Percentiles rank a stretch among this genome's conserved stretches.
Evolutionary conservation across 2,113 vertebrate species (phyloP).

Genomic region (Neopipo cinnamomea): DNA sequence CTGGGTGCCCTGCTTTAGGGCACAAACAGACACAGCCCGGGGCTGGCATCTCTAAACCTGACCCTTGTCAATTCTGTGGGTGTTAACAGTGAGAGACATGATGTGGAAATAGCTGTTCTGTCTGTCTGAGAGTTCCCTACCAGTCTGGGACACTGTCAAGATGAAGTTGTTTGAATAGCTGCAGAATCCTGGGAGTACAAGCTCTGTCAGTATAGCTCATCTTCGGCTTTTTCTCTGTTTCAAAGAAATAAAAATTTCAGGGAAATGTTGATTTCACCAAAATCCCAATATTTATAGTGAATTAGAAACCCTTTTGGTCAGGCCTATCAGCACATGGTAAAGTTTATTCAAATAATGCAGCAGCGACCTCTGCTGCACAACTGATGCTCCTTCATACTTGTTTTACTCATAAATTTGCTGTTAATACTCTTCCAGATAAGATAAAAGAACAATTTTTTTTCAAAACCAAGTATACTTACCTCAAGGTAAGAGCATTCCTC

Average conservation of each 20-base stretch:
- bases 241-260: not conserved
- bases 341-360: not conserved
- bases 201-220: not conserved
- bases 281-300: not conserved
- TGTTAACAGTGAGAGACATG: not conserved
- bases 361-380: conserved; percentile 1
- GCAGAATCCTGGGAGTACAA: not conserved
- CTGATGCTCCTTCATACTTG: not conserved
- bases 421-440: not conserved
- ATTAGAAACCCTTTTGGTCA: not conserved
- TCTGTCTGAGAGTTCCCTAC: not conserved
- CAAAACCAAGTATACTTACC: not conserved
- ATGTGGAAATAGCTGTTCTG: not conserved
- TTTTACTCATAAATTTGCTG: not conserved
- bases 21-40: not conserved
- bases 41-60: not conserved
- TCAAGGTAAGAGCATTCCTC: not conserved
- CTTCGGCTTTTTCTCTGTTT: not conserved
- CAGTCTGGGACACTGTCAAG: not conserved
- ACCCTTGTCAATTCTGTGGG: not conserved
- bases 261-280: not conserved
- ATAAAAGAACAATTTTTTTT: not conserved
- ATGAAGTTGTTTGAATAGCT: not conserved
- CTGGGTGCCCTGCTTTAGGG: not conserved
- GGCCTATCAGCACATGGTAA: not conserved